Base-by-base conservation (phyloP, 2,888 invertebrate species). In the Tipula helvola region DNA sequence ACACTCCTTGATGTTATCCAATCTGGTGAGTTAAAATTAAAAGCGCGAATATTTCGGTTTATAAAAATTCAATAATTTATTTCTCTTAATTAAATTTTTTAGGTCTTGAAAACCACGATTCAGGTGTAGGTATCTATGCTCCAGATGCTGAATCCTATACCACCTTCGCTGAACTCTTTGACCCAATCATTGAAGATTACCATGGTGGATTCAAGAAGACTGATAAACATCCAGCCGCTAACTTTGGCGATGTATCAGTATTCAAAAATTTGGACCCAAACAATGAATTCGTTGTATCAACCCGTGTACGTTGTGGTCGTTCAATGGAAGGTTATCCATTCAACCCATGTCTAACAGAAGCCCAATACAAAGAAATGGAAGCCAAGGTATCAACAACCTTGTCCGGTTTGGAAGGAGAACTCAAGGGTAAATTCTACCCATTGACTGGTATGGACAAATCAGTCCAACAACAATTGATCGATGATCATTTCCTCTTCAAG, bases 401-500 rank as follows among this genome's bases (percentile, higher is more conserved):
- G 89, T 95, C 96, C 83, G 96, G 96, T 42, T 93, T 97, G 88
- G 95, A 96, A 90, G 96, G 96, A 87, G 98, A 98, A 91, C 95
- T 98, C 88, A 97, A 97, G 94, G 98, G 98, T 87, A 97, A 96
- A 89, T 98, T 98, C 95, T 97, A 96, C 92, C 98, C 98, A 42
- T 94, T 98, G 90, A 97, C 97, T 88, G 98, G 98, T 90, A 98
- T 98, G 98, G 95, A 96, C 93, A 98, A 98, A 93, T 95, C 97
- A 87, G 96, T 96, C 88, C 98, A 98, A 93, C 97, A 98, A 92
- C 96, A 98, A 93, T 94, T 99, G 90, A 98, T 98, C 92, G 98
- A 98, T 90, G 98, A 98, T 92, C 98, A 99, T 93, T 99, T 99
- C 95, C 94, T 98, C 90, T 98, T 98, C 95, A 98, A 98, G 94